These are phyloP conservation scores for Rhysida immarginata DNA, from an alignment of 1,140 invertebrate genomes.

Conservation along the genomic window DNA sequence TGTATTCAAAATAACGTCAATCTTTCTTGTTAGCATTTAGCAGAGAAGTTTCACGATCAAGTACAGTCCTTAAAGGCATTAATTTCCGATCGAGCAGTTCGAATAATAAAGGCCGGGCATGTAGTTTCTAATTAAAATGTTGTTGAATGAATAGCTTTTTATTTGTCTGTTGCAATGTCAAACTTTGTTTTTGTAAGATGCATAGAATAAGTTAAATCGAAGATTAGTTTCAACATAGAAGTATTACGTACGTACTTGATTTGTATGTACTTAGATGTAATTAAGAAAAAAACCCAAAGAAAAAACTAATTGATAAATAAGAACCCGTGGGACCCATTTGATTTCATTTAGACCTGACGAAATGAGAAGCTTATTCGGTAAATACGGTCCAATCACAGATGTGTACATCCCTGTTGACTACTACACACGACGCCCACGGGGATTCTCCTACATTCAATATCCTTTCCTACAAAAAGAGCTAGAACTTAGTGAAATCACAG, in stretches of 20 bases:
- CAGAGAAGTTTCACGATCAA: no score
- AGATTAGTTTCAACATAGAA: neutral
- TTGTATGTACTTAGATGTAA: neutral
- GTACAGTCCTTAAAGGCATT: no score
- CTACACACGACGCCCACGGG: constrained; percentile 31
- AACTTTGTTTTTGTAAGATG: neutral
- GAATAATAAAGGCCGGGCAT: no score
- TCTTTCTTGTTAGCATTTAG: no score
- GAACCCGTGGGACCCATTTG: neutral
- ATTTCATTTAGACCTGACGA: constrained; percentile 17
- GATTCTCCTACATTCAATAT: constrained; percentile 38
- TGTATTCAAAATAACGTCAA: neutral
- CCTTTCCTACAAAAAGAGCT: constrained; percentile 12
- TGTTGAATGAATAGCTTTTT: neutral
- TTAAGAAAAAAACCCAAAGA: neutral
- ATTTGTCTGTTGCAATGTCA: neutral
- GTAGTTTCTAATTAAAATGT: no score
- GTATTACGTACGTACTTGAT: neutral
- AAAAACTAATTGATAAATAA: neutral
- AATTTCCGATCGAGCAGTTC: no score
- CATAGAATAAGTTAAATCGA: neutral
- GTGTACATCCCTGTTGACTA: constrained; percentile 37
- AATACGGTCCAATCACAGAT: constrained; percentile 35
- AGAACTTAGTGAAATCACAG: no score
- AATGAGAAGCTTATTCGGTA: constrained; percentile 32